Base-by-base conservation (phyloP, 1,140 invertebrate species). In the Chironomus tepperi region DNA sequence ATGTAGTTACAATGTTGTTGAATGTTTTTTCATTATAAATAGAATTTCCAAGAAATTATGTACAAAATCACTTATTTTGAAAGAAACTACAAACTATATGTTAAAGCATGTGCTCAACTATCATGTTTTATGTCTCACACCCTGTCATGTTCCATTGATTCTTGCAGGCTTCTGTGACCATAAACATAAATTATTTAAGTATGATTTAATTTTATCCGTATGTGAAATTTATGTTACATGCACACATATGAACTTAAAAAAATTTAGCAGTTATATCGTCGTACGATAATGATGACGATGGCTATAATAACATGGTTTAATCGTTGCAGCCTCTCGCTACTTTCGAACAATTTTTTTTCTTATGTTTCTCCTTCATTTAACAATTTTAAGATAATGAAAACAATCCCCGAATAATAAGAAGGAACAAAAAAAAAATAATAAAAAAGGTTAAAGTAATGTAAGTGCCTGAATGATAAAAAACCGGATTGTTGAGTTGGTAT, bases 121-220 rank as follows among this genome's bases (percentile, higher is more conserved):
- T 57, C 47, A 57, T 57, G 47, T 57, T 57, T 57, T n/a, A 57
- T 57, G 47, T 57, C 47, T 57, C 12, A n/a, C 47, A 57, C 47
- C 47, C 47, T 57, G 47, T 57, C 47, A 15, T n/a, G n/a, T 57
- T 57, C 47, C 47, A 12, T 57, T 34, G 24, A 34, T 57, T 57
- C 47, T 15, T 57, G 12, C 47, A n/a, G 12, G 47, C 47, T 57
- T n/a, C n/a, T n/a, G 47, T 15, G 47, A n/a, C n/a, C 47, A 57
- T 9, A 57, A 57, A 57, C 47, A 57, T 34, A 34, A 34, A 34
- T 34, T 34, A 5, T 34, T 34, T 34, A 34, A 34, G 24, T 34
- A 34, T 57, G 47, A 57, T 57, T 57, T 57, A 57, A 57, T 57
- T 57, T 57, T 57, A n/a, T 57, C n/a, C 47, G 24, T 34, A 34